These are phyloP conservation scores for Drosophila infuscata DNA, from an alignment of 2,888 invertebrate genomes.

Conservation along the genomic window DNA sequence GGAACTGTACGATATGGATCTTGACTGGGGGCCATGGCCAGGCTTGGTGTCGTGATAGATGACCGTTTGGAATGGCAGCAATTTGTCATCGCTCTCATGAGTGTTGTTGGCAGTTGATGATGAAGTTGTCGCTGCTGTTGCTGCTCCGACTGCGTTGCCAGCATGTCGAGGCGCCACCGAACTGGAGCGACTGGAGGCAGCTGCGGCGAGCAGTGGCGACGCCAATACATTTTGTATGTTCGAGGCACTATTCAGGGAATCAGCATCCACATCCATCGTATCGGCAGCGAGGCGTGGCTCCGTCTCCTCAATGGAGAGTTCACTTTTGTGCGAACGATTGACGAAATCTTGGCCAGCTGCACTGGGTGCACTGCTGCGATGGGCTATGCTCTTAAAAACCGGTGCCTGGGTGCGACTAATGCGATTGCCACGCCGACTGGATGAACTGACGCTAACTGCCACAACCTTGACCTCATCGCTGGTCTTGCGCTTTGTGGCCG, in stretches of 20 bases:
- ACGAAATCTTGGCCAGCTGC: constrained; percentile 75
- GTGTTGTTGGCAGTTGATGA: constrained; percentile 18
- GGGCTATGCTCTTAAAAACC: constrained; percentile 26
- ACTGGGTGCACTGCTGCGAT: constrained; percentile 51
- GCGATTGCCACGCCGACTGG: constrained; percentile 61
- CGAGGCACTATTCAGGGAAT: constrained; percentile 82
- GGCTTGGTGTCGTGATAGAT: constrained; percentile 86
- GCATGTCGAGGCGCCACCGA: constrained; percentile 83
- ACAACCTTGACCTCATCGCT: constrained; percentile 85
- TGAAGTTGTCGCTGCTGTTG: neutral
- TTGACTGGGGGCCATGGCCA: constrained; percentile 83
- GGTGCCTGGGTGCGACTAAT: constrained; percentile 49
- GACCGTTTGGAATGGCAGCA: constrained; percentile 86
- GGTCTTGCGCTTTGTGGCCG: constrained; percentile 39
- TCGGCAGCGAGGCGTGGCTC: constrained; percentile 85
- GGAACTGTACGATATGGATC: constrained; percentile 87
- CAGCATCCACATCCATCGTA: constrained; percentile 65
- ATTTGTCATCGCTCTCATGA: constrained; percentile 63
- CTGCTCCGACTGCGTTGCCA: constrained; percentile 9
- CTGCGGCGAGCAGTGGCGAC: constrained; percentile 86
- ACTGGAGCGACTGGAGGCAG: constrained; percentile 71
- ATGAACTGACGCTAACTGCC: constrained; percentile 86
- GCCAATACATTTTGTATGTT: constrained; percentile 83
- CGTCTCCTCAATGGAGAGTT: constrained; percentile 87
- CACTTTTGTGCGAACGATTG: constrained; percentile 87